Conservation (phyloP, 2,888 invertebrate genomes). For the Amphipyra berbera region DNA sequence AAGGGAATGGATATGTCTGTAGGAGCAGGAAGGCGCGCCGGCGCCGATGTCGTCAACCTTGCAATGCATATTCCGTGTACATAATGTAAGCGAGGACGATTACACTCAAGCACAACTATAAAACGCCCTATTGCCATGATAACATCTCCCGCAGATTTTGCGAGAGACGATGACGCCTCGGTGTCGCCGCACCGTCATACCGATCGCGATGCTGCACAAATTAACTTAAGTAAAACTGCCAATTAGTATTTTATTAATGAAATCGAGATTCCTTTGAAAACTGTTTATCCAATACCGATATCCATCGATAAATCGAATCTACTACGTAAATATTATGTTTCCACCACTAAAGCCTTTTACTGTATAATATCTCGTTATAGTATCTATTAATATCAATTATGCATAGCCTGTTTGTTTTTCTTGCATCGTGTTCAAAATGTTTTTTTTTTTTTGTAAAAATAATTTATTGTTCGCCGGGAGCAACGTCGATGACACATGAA, state of each 20-base stretch:
- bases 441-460: constrained; percentile 52
- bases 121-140: constrained; percentile 58
- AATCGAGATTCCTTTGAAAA: constrained; percentile 37
- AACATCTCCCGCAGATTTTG: constrained; percentile 57
- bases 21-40: constrained; percentile 70
- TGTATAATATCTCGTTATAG: constrained; percentile 20
- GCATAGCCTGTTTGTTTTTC: constrained; percentile 40
- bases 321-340: constrained; percentile 31
- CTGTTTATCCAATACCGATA: constrained; percentile 33
- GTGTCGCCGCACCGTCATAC: constrained; percentile 49
- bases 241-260: constrained; percentile 56
- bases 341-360: constrained; percentile 24
- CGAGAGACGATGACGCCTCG: constrained; percentile 46
- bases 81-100: constrained; percentile 63
- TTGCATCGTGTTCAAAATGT: constrained; percentile 46
- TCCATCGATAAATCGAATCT: constrained; percentile 37
- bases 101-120: constrained; percentile 55
- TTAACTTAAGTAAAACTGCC: constrained; percentile 53
- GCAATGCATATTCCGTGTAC: constrained; percentile 64
- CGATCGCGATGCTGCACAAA: constrained; percentile 22
- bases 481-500: constrained; percentile 58
- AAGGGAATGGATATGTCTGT: constrained; percentile 58
- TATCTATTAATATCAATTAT: constrained; percentile 45
- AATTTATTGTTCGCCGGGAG: constrained; percentile 57
- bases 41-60: constrained; percentile 75